Base-by-base conservation (phyloP, 2,888 invertebrate species). In the Arctia plantaginis region DNA sequence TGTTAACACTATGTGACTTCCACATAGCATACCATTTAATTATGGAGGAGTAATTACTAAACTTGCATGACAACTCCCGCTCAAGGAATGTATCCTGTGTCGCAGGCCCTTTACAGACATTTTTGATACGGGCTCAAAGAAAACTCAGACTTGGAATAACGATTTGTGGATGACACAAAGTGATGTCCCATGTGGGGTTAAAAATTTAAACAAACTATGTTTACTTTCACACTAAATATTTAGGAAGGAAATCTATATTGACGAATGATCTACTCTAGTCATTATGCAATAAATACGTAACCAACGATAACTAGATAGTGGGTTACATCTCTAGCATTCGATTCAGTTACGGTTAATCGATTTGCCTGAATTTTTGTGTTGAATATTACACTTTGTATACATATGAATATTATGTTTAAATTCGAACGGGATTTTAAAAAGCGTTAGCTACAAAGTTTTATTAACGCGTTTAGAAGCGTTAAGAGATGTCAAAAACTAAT, bases 311-410 rank as follows among this genome's bases (percentile, higher is more conserved):
- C 15, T 69, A 66, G 69, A 78, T 70, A 66, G 69, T 75, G 7
- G 76, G 78, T 75, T 83, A 74, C 75, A 79, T 75, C 80, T 82
- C 73, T 74, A 75, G 47, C 65, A 80, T 80, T 83, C 72, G 78
- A 75, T 69, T 70, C 79, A 33, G 79, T 76, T 33, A 74, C 73
- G 76, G 72, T 74, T 18, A 79, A 80, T 83, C 64, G 76, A 83
- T 83, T 82, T 55, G 69, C 81, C 81, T 77, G 47, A 77, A 76
- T 77, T 62, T 70, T 33, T 75, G 78, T 77, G 73, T 73, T 70
- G 67, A 71, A 80, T 77, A 72, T 75, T 80, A 77, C 41, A 55
- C 3, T 39, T 39, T 59, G 13, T 27, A 13, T 55, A 55, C 55
- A 55, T 55, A 55, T 0, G 55, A 27, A n/a, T n/a, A 55, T 55